phyloP scores from a whole-genome alignment of 2,888 invertebrate genomes.

The Drosophila paranaensis region DNA sequence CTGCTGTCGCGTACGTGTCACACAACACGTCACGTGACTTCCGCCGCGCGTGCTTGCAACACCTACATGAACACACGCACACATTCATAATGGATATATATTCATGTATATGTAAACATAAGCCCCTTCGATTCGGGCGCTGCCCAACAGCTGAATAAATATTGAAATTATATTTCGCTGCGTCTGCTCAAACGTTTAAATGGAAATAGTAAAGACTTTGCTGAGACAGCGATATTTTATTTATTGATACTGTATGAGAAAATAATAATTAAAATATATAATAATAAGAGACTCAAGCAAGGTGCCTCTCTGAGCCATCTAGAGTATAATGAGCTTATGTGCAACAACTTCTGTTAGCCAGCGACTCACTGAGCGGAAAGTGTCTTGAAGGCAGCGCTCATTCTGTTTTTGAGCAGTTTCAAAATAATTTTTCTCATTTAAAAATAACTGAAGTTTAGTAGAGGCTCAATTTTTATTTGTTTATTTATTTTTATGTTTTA shows the following conservation, averaged over 20 bases:
- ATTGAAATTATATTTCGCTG: slow-evolving; percentile 49
- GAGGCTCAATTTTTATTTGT: too few relatives aligned
- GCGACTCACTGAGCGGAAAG: too few relatives aligned
- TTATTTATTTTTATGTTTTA: too few relatives aligned
- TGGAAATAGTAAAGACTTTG: not conserved
- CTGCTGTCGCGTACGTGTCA: slow-evolving; percentile 78
- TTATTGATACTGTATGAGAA: not conserved
- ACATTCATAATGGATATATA: not conserved
- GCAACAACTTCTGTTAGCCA: too few relatives aligned
- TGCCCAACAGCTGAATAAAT: slow-evolving; percentile 47
- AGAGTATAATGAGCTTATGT: not conserved
- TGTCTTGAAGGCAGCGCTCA: too few relatives aligned
- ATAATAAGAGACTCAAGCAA: too few relatives aligned
- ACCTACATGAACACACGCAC: slow-evolving; percentile 46
- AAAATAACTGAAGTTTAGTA: too few relatives aligned
- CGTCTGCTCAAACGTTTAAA: slow-evolving; percentile 38
- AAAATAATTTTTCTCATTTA: too few relatives aligned
- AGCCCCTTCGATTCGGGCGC: slow-evolving; percentile 10
- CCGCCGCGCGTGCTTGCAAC: slow-evolving; percentile 76
- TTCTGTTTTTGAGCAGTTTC: too few relatives aligned
- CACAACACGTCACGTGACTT: slow-evolving; percentile 80
- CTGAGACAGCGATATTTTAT: not conserved
- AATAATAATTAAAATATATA: not conserved
- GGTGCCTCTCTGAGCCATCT: not conserved
- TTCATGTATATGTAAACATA: not conserved